Percentiles rank a stretch among this genome's conserved stretches.
Conservation (phyloP, 2,797 vertebrate genomes). For the Schizopygopsis malacanthus region DNA sequence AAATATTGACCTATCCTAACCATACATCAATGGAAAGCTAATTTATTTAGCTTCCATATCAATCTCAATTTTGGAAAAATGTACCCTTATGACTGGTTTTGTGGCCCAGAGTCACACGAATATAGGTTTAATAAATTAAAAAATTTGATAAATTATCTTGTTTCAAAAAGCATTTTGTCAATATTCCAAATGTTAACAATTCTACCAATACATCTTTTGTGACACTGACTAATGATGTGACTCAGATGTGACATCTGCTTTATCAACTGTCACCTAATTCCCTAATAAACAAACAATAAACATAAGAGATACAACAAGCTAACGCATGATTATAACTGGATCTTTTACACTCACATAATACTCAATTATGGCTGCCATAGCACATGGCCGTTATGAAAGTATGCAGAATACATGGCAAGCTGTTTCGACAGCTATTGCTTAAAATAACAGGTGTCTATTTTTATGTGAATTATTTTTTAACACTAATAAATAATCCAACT, state of each 20-base stretch:
- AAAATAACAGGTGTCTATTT: neutral
- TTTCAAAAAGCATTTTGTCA: neutral
- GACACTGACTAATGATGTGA: neutral
- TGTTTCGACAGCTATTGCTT: neutral
- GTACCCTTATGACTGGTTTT: too few species aligned
- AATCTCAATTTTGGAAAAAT: too few species aligned
- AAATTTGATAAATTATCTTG: too few species aligned
- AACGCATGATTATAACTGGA: neutral
- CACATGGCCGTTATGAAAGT: conserved; percentile 14
- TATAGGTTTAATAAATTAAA: too few species aligned
- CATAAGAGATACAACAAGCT: neutral
- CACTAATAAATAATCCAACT: neutral
- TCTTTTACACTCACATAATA: neutral
- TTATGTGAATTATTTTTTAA: neutral
- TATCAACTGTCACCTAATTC: neutral
- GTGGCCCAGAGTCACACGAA: too few species aligned
- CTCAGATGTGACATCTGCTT: neutral
- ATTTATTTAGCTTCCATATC: too few species aligned
- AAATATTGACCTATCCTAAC: too few species aligned
- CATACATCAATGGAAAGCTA: too few species aligned
- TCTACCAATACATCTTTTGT: neutral
- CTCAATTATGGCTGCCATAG: conserved; percentile 22
- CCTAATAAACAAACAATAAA: too few species aligned
- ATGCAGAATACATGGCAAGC: neutral
- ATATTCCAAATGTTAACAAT: too few species aligned